Percentiles rank a stretch among this genome's conserved stretches.
Conservation (phyloP, 1,140 invertebrate genomes). For the Dermatophagoides farinae region DNA sequence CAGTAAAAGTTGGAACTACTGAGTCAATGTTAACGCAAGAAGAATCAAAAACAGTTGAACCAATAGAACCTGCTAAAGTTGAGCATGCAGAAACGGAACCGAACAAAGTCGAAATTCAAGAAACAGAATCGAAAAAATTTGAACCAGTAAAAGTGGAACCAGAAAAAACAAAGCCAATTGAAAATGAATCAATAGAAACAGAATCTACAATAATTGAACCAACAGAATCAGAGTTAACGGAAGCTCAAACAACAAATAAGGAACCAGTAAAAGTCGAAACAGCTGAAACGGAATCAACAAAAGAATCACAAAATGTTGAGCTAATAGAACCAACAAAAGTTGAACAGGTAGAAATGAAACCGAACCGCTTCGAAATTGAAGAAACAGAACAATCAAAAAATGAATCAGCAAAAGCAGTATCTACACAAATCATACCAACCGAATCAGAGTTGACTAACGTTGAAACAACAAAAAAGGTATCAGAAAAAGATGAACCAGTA, state of each 20-base stretch:
- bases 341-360: no score
- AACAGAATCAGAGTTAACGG: conserved; percentile 4
- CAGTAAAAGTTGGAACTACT: neutral
- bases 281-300: conserved; percentile 3
- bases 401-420: neutral
- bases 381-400: neutral
- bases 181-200: neutral
- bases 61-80: no score
- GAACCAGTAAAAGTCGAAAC: no score
- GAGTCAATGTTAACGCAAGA: neutral
- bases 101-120: neutral
- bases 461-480: neutral
- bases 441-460: no score
- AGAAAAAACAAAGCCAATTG: neutral
- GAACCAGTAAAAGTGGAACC: neutral
- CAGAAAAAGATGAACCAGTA: neutral
- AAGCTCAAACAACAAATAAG: neutral
- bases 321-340: neutral
- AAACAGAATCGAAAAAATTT: neutral
- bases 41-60: neutral
- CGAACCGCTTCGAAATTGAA: neutral
- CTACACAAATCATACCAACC: no score
- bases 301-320: neutral
- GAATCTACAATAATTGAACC: neutral
- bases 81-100: neutral